phyloP scores from a whole-genome alignment of 1,140 invertebrate genomes.

The Aporrectodea caliginosa region DNA sequence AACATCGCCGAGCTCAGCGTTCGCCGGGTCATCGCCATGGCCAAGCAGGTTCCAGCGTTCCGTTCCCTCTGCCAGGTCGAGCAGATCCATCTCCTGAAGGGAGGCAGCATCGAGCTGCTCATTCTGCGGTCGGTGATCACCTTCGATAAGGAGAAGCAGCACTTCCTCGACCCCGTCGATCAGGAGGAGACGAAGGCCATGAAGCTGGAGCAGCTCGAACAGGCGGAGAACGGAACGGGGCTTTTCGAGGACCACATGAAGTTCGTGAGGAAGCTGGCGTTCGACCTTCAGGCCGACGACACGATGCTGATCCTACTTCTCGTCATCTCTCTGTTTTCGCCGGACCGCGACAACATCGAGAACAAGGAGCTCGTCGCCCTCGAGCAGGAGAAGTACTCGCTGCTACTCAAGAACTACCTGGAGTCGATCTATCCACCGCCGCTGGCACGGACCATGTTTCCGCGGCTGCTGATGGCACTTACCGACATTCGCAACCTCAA shows the following conservation, averaged over 20 bases:
- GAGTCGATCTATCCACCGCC: constrained; percentile 56
- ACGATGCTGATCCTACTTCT: constrained; percentile 58
- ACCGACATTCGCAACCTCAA: constrained; percentile 60
- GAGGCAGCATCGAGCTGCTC: constrained; percentile 59
- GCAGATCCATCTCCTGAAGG: constrained; percentile 58
- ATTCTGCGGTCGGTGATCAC: constrained; percentile 57
- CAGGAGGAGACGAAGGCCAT: constrained; percentile 49
- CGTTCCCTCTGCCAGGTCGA: constrained; percentile 53
- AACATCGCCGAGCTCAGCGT: constrained; percentile 56
- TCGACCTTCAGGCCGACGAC: constrained; percentile 58
- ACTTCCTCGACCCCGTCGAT: constrained; percentile 53
- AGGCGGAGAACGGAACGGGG: constrained; percentile 41
- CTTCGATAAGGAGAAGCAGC: constrained; percentile 55
- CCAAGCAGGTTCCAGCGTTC: constrained; percentile 55
- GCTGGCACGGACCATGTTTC: constrained; percentile 53
- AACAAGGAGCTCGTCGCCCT: constrained; percentile 49
- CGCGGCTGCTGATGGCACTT: constrained; percentile 59
- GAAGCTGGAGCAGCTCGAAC: constrained; percentile 45
- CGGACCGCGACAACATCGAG: constrained; percentile 56
- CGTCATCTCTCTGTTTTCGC: constrained; percentile 58
- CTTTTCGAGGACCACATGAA: constrained; percentile 59
- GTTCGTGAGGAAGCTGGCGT: constrained; percentile 54
- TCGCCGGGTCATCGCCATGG: constrained; percentile 55
- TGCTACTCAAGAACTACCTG: constrained; percentile 57
- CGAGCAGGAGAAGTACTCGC: constrained; percentile 58